phyloP scores from a whole-genome alignment of 2,113 vertebrate species.

The Eclectus roratus region DNA sequence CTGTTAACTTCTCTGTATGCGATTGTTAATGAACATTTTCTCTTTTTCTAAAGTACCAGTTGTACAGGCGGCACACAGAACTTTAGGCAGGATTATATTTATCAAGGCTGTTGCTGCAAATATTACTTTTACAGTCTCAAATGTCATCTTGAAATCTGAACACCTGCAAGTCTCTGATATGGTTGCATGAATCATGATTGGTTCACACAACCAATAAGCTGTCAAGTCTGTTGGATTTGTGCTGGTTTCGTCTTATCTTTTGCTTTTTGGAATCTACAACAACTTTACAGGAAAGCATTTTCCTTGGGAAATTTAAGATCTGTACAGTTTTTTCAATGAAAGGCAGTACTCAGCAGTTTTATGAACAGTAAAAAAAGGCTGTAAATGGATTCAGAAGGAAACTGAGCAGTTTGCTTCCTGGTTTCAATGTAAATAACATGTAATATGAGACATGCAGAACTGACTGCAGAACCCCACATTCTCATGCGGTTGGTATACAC shows the following conservation, averaged over 20 bases:
- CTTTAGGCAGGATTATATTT: not conserved
- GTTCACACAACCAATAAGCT: not conserved
- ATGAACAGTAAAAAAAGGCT: not conserved
- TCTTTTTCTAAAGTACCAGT: not conserved
- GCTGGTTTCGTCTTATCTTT: not conserved
- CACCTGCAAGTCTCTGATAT: not conserved
- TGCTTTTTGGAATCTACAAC: not conserved
- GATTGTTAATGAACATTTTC: not conserved
- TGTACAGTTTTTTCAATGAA: not conserved
- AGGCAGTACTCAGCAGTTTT: not conserved
- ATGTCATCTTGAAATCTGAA: conserved; percentile 26
- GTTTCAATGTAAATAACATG: not conserved
- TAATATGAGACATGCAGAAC: not conserved
- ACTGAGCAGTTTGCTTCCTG: not conserved
- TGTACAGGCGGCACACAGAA: not conserved
- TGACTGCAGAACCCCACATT: rapidly evolving
- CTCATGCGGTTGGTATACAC: not conserved
- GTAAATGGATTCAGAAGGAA: not conserved
- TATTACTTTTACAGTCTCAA: not conserved
- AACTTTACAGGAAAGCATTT: not conserved
- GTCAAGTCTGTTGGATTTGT: not conserved
- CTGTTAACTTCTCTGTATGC: not conserved
- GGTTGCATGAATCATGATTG: not conserved
- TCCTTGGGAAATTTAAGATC: not conserved
- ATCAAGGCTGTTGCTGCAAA: not conserved